Percentiles rank a stretch among this genome's conserved stretches.
These are phyloP conservation scores for Bolinopsis microptera DNA, from an alignment of 37 sponge, comb jelly and placozoan species.

Conservation along the genomic window DNA sequence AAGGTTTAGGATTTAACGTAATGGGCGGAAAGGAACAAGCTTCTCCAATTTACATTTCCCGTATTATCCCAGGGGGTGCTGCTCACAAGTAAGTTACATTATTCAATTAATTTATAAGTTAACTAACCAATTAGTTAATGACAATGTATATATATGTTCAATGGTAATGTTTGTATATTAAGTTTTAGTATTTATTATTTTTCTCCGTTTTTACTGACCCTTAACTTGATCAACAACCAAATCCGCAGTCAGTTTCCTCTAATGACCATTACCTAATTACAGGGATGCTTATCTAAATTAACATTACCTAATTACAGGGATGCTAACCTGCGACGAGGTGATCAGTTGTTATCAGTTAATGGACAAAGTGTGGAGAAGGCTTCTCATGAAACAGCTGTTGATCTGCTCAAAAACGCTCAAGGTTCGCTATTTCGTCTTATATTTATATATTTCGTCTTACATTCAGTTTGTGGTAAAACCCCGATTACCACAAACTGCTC, in stretches of 20 bases:
- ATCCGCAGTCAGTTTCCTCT: too few species aligned
- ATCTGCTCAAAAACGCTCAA: constrained; percentile 83
- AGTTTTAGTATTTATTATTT: too few species aligned
- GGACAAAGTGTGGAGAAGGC: constrained; percentile 81
- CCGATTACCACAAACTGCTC: too few species aligned
- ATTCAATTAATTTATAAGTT: too few species aligned
- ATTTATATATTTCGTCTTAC: background rate
- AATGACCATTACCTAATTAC: too few species aligned
- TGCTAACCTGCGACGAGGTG: constrained; percentile 73
- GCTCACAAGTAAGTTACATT: constrained; percentile 78
- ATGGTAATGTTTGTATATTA: too few species aligned
- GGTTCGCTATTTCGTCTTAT: too few species aligned
- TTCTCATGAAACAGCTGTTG: constrained; percentile 83
- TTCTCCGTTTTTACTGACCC: too few species aligned
- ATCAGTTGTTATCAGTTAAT: constrained; percentile 89
- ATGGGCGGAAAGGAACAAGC: constrained; percentile 97
- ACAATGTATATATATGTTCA: background rate
- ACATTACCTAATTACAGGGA: constrained; percentile 4
- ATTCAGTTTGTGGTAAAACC: too few species aligned
- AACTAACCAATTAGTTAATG: too few species aligned
- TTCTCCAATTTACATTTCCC: constrained; percentile 90
- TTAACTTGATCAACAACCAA: too few species aligned
- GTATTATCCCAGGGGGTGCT: constrained; percentile 90
- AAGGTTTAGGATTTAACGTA: constrained; percentile 92
- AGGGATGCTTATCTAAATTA: background rate